These are phyloP conservation scores for Pomatorhinus ruficollis DNA, from an alignment of 2,113 vertebrate genomes.

Conservation along the genomic window DNA sequence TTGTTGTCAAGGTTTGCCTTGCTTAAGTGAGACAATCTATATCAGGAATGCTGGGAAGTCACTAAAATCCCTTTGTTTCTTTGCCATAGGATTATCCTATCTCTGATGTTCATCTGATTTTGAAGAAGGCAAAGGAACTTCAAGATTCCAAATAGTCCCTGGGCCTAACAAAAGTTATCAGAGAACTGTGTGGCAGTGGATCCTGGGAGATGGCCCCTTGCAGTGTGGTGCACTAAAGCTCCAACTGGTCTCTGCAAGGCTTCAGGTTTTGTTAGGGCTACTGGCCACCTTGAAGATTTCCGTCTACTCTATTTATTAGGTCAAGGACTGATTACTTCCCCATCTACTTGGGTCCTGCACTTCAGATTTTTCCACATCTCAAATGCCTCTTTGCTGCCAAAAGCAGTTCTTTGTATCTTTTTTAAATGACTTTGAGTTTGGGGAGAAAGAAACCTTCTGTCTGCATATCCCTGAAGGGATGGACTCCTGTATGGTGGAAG, in stretches of 20 bases:
- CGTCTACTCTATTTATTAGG: constrained; percentile 56
- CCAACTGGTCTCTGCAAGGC: constrained; percentile 6
- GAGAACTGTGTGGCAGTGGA: constrained; percentile 7
- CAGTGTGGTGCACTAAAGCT: background rate
- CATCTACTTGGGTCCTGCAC: background rate
- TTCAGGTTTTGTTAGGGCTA: constrained; percentile 12
- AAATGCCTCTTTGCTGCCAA: constrained; percentile 45
- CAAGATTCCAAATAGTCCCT: constrained; percentile 84
- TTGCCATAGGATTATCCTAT: constrained; percentile 91
- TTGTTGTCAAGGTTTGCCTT: background rate
- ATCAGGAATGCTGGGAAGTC: background rate
- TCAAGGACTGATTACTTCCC: constrained; percentile 21
- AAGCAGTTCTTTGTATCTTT: constrained; percentile 37
- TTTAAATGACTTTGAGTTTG: constrained; percentile 9
- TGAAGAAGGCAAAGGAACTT: constrained; percentile 94
- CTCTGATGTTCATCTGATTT: constrained; percentile 91
- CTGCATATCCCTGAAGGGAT: background rate
- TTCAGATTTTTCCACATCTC: constrained; percentile 21
- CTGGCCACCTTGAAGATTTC: constrained; percentile 2
- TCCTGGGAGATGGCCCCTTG: background rate
- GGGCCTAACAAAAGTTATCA: background rate
- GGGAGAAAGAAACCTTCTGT: background rate
- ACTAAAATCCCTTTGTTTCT: background rate
- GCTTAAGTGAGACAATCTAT: background rate
- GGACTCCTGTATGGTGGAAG: background rate